Evolutionary conservation across 1,140 invertebrate species (phyloP).

Genomic region (Drosophila ogumai): DNA sequence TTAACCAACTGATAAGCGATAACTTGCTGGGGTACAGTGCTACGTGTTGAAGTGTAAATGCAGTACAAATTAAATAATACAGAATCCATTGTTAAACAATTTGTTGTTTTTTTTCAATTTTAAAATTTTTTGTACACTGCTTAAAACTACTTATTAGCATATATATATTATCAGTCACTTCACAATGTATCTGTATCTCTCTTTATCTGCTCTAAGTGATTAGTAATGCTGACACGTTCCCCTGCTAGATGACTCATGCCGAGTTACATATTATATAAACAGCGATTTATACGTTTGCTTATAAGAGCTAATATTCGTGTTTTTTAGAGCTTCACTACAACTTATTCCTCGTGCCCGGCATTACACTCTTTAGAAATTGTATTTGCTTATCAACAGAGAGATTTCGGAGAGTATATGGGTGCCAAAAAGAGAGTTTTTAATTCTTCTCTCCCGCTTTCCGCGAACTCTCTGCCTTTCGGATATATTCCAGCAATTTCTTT

Average conservation of each 20-base stretch:
- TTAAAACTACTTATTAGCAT: not conserved
- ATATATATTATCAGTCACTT: not conserved
- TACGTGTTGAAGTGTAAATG: not conserved
- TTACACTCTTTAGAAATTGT: constrained; percentile 20
- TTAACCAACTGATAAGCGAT: constrained; percentile 28
- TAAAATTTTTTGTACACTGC: not conserved
- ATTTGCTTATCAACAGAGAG: constrained; percentile 43
- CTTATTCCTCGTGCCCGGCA: constrained; percentile 17
- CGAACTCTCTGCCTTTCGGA: not conserved
- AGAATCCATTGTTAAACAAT: not conserved
- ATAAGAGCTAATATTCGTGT: constrained; percentile 6
- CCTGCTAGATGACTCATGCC: constrained; percentile 1
- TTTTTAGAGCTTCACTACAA: constrained; percentile 4
- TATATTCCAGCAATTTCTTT: constrained; percentile 30
- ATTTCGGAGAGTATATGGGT: not conserved
- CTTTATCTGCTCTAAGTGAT: not conserved
- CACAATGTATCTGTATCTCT: not conserved
- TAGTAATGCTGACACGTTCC: not conserved
- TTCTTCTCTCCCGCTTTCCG: constrained; percentile 1
- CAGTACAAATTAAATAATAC: not conserved
- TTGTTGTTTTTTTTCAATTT: not conserved
- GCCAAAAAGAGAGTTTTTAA: not conserved
- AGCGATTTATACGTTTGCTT: not conserved
- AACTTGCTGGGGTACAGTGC: constrained; percentile 7
- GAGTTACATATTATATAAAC: constrained; percentile 7